Evolutionary conservation across 2,888 invertebrate species (phyloP).

Genomic region (Sesia apiformis): DNA sequence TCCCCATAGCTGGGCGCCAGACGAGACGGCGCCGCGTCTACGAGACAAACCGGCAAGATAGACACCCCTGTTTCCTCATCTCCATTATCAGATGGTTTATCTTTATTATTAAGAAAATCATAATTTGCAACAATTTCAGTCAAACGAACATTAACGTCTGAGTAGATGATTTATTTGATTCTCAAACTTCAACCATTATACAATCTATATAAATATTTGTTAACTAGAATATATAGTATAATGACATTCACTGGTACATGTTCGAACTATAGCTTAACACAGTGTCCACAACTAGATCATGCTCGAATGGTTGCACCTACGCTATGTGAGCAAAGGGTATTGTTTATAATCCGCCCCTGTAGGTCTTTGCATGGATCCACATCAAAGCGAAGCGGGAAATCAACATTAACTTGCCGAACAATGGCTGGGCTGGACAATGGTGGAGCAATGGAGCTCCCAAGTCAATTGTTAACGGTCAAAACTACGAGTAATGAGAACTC

Average conservation of each 20-base stretch:
- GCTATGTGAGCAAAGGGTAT: conserved; percentile 47
- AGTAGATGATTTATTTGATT: too few species aligned
- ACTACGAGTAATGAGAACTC: not conserved
- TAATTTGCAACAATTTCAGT: not conserved
- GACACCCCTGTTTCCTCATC: not conserved
- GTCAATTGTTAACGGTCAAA: not conserved
- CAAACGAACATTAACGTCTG: not conserved
- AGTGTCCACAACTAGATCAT: not conserved
- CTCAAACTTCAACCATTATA: too few species aligned
- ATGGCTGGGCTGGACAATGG: not conserved
- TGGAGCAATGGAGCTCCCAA: not conserved
- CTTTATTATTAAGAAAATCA: not conserved
- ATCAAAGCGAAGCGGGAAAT: conserved; percentile 50
- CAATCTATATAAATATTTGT: too few species aligned
- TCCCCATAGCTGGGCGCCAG: conserved; percentile 37
- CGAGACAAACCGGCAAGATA: conserved; percentile 24
- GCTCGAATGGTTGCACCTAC: conserved; percentile 4
- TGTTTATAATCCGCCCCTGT: conserved; percentile 25
- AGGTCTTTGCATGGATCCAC: conserved; percentile 33
- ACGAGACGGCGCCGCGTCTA: conserved; percentile 42
- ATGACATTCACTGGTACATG: too few species aligned
- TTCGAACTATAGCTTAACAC: too few species aligned
- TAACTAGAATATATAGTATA: too few species aligned
- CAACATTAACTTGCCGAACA: conserved; percentile 45
- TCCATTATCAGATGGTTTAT: not conserved